These are phyloP conservation scores for Exocentrus adspersus DNA, from an alignment of 2,888 invertebrate species.

Conservation along the genomic window DNA sequence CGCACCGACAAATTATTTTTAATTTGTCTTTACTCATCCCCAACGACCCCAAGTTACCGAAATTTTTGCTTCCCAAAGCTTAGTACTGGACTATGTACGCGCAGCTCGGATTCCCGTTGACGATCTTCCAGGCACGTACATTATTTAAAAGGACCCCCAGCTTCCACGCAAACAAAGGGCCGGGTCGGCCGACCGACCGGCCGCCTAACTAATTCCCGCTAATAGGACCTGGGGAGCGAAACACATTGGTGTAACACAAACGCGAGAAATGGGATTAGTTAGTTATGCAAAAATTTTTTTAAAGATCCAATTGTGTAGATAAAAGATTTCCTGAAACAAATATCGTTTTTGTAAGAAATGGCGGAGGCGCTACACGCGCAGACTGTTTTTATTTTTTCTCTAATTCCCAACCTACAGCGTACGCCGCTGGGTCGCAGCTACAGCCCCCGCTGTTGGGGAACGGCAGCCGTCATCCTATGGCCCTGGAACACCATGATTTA, in stretches of 20 bases:
- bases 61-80: too few relatives aligned
- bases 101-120: not conserved
- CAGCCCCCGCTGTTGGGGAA: not conserved
- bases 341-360: too few relatives aligned
- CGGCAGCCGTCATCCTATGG: slow-evolving; percentile 1
- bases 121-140: slow-evolving; percentile 14
- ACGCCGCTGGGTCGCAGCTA: too few relatives aligned
- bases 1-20: not conserved
- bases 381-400: too few relatives aligned
- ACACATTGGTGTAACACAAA: slow-evolving; percentile 37
- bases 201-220: slow-evolving; percentile 49
- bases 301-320: too few relatives aligned
- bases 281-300: too few relatives aligned
- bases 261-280: too few relatives aligned
- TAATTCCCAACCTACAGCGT: too few relatives aligned
- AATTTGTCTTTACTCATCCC: not conserved
- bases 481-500: slow-evolving; percentile 20
- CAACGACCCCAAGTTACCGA: too few relatives aligned
- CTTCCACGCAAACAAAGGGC: slow-evolving; percentile 12
- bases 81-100: too few relatives aligned
- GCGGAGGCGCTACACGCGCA: too few relatives aligned
- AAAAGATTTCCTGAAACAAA: too few relatives aligned
- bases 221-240: slow-evolving; percentile 50
- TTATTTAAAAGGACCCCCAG: slow-evolving; percentile 13
- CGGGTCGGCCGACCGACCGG: slow-evolving; percentile 5